These are phyloP conservation scores for Peromyscus eremicus DNA, from an alignment of 2,797 vertebrate genomes.

Conservation along the genomic window DNA sequence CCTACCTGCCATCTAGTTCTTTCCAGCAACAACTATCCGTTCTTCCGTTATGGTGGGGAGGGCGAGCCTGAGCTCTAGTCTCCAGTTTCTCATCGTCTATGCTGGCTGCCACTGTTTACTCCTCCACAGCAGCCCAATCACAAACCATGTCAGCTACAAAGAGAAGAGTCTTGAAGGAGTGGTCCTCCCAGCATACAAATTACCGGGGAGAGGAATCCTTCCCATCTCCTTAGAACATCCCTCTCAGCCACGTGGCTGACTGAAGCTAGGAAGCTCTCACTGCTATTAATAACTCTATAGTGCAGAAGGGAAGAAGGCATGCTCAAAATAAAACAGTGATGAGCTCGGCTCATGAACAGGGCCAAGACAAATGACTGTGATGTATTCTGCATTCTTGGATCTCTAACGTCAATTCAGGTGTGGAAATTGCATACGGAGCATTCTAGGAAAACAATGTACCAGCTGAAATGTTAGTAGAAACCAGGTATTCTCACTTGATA, in stretches of 20 bases:
- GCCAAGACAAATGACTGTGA: conserved; percentile 61
- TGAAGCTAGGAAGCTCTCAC: conserved; percentile 57
- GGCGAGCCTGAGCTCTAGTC: too few species aligned
- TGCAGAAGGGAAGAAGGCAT: background rate
- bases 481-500: conserved; percentile 48
- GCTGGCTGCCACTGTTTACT: background rate
- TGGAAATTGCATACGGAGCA: conserved; percentile 2
- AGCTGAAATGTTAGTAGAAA: conserved; percentile 54
- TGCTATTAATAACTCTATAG: conserved; percentile 75
- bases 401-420: conserved; percentile 52
- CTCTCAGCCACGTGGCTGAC: conserved; percentile 47
- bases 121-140: background rate
- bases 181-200: conserved; percentile 71
- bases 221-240: conserved; percentile 70
- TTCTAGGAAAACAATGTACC: conserved; percentile 54
- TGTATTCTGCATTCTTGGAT: conserved; percentile 34
- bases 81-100: background rate
- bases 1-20: background rate
- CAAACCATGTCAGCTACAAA: conserved; percentile 20
- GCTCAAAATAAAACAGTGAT: conserved; percentile 71
- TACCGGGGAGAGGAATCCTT: conserved; percentile 58
- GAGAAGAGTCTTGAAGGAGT: conserved; percentile 40
- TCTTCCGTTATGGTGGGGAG: background rate
- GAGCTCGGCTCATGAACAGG: conserved; percentile 27
- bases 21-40: background rate